Conservation (phyloP, 2,113 vertebrate genomes). For the Ptyas mucosa region DNA sequence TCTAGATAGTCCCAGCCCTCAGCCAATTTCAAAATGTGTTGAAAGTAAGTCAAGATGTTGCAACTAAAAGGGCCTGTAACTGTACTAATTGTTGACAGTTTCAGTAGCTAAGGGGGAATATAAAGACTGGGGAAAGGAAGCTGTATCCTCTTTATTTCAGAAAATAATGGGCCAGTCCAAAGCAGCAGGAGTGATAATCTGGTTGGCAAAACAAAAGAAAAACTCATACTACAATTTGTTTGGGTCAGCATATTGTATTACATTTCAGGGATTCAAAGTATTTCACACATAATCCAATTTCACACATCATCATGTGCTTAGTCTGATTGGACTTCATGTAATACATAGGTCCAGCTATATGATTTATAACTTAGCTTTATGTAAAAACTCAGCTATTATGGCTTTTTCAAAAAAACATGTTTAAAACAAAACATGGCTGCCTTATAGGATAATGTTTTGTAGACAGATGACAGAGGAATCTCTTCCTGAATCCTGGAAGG, state of each 20-base stretch:
- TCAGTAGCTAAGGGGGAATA: neutral
- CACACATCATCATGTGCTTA: neutral
- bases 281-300: neutral
- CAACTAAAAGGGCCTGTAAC: neutral
- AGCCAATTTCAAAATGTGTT: slow-evolving; percentile 5
- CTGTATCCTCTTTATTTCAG: slow-evolving; percentile 16
- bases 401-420: neutral
- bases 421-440: neutral
- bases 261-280: neutral
- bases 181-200: slow-evolving; percentile 13
- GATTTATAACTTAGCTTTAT: neutral
- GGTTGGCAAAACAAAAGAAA: neutral
- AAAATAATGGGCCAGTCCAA: neutral
- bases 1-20: neutral
- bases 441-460: neutral
- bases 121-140: neutral
- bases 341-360: neutral
- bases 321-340: neutral
- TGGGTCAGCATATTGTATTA: neutral
- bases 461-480: neutral
- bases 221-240: rapidly evolving
- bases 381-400: neutral
- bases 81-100: slow-evolving; percentile 17
- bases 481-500: neutral
- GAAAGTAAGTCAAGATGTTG: neutral